Percentiles rank a stretch among this genome's conserved stretches.
Conservation (phyloP, 2,113 vertebrate genomes). For the Climacteris rufus region DNA sequence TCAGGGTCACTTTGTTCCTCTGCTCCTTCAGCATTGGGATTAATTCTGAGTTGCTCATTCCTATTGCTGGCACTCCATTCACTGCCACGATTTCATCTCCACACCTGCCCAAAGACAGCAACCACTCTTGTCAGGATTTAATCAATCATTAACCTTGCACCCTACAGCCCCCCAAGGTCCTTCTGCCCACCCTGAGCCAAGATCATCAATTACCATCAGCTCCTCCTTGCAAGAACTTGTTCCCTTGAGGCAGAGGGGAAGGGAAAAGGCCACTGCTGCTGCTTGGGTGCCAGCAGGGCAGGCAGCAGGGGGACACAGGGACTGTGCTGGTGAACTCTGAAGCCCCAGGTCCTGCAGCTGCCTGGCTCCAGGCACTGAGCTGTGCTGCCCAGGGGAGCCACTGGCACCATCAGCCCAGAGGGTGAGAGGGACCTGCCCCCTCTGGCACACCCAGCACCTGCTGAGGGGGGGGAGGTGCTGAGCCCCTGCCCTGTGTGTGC, state of each 20-base stretch:
- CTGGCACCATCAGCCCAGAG: rapidly evolving
- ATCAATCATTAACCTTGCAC: no score
- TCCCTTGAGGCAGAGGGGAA: not conserved
- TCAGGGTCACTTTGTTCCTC: slow-evolving; percentile 87
- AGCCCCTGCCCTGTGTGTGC: not conserved
- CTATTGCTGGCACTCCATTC: slow-evolving; percentile 83
- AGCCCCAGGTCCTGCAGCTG: not conserved
- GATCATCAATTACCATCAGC: not conserved
- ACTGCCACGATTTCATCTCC: slow-evolving; percentile 93
- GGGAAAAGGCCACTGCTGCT: not conserved
- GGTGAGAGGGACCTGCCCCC: not conserved
- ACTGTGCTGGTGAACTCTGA: not conserved
- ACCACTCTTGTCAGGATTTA: not conserved
- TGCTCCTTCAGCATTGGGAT: slow-evolving; percentile 93
- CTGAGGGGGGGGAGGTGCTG: rapidly evolving
- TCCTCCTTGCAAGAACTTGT: not conserved
- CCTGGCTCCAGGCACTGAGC: not conserved
- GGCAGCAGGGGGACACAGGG: not conserved
- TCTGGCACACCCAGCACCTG: not conserved
- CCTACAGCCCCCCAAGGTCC: not conserved
- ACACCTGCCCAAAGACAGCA: slow-evolving; percentile 71
- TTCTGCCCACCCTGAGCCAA: not conserved
- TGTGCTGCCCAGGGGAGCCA: rapidly evolving
- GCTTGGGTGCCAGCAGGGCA: not conserved
- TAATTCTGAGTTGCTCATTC: slow-evolving; percentile 90